Percentiles rank a stretch among this genome's conserved stretches.
phyloP scores from a whole-genome alignment of 2,888 invertebrate genomes.

The Muscina levida region DNA sequence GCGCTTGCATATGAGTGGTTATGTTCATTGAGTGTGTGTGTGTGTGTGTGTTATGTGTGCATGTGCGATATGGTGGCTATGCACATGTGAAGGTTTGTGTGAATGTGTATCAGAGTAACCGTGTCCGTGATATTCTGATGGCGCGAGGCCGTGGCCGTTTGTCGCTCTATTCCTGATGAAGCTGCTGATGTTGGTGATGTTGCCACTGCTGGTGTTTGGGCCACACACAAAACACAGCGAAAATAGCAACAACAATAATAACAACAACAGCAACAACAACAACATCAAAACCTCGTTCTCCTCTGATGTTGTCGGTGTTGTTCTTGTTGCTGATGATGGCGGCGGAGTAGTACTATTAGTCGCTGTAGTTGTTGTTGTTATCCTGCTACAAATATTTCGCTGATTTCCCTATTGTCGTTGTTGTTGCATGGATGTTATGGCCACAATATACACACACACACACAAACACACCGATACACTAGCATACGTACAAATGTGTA shows the following conservation, averaged over 20 bases:
- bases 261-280: constrained; percentile 5
- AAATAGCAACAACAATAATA: too few relatives aligned
- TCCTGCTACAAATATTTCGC: constrained; percentile 61
- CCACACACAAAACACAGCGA: constrained; percentile 9
- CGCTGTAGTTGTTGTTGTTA: constrained; percentile 57
- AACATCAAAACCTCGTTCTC: constrained; percentile 22
- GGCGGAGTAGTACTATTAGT: constrained; percentile 13
- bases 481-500: too few relatives aligned
- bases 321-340: constrained; percentile 32
- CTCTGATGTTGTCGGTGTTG: constrained; percentile 16
- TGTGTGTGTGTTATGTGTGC: constrained; percentile 13
- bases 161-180: constrained; percentile 47
- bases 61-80: background rate
- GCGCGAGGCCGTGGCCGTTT: constrained; percentile 60
- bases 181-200: constrained; percentile 43
- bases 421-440: constrained; percentile 74
- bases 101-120: too few relatives aligned
- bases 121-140: constrained; percentile 65
- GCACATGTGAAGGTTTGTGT: constrained; percentile 60
- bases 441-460: constrained; percentile 70
- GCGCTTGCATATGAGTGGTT: constrained; percentile 68
- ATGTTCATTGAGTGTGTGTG: constrained; percentile 67
- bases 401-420: constrained; percentile 67
- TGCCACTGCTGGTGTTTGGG: constrained; percentile 55
- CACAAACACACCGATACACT: too few relatives aligned